These are phyloP conservation scores for Paralvinella palmiformis DNA, from an alignment of 1,140 invertebrate genomes.

Conservation along the genomic window DNA sequence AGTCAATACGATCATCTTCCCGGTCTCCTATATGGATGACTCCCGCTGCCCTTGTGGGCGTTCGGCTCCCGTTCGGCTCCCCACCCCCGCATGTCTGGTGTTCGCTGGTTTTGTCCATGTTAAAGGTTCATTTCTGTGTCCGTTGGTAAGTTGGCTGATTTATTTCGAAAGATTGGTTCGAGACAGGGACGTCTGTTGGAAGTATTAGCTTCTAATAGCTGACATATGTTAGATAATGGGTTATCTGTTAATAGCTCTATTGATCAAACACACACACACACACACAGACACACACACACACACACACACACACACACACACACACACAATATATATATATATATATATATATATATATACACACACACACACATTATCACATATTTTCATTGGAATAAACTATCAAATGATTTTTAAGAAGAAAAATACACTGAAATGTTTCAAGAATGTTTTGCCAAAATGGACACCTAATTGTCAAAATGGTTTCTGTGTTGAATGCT, in stretches of 20 bases:
- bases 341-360: not conserved
- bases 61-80: too few species aligned
- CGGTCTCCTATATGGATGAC: too few species aligned
- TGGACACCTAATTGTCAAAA: too few species aligned
- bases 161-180: not conserved
- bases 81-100: not conserved
- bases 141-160: not conserved
- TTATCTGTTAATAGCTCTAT: too few species aligned
- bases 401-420: too few species aligned
- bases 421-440: too few species aligned
- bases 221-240: not conserved
- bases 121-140: conserved; percentile 2
- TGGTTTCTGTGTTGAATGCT: too few species aligned
- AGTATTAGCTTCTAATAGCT: not conserved
- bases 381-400: too few species aligned
- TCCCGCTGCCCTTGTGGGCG: too few species aligned
- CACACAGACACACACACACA: not conserved
- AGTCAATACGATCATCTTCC: too few species aligned
- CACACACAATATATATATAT: not conserved
- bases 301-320: not conserved
- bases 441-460: too few species aligned
- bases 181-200: not conserved
- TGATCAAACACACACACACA: not conserved
- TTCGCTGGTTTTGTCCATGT: not conserved
- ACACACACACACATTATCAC: not conserved